Evolutionary conservation across 2,113 vertebrate species (phyloP), one percentile per base, ranked within the genome.

Genomic region (Tyto alba): DNA sequence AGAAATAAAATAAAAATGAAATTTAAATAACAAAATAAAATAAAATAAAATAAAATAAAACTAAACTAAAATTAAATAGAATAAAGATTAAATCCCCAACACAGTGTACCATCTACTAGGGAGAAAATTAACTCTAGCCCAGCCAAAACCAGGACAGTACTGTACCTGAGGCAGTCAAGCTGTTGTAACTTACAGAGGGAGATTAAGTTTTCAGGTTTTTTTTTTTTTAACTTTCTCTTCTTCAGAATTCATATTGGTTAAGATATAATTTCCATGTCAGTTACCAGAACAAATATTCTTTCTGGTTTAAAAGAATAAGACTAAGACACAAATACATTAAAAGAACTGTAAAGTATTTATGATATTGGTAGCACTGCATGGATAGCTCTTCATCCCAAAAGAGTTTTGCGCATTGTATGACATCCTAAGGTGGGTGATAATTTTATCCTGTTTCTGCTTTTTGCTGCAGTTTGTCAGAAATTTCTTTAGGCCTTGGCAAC

Each of bases 141-240:
- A 47, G 45, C 45, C 21, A 20, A 47, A 47, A 47, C 45, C 45
- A 47, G 45, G 20, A 47, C 20, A 47, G 45, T 47, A 47, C 84
- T 75, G 56, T 52, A 93, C 73, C 56, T 32, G 38, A 78, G 90
- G 36, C 66, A 89, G 19, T 14, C 0, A 0, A 76, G 72, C 56
- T 94, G 71, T 30, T 62, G 6, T n/a, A 88, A 75, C 50, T 91
- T 85, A 74, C 20, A 56, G 72, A 62, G 60, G 60, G 52, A 89
- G 45, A 85, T 76, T 34, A 83, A 73, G 90, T 59, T 92, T 88
- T 48, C 63, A 64, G 78, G 79, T 56, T 19, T 62, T 71, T 30
- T 71, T 30, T 63, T 67, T 85, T 96, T 80, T 60, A 90, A 90
- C 75, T 86, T 86, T 36, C 80, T 66, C 13, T 95, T 96, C 78